Evolutionary conservation across 2,113 vertebrate genomes (phyloP).

Genomic region (Accipiter virgatus): DNA sequence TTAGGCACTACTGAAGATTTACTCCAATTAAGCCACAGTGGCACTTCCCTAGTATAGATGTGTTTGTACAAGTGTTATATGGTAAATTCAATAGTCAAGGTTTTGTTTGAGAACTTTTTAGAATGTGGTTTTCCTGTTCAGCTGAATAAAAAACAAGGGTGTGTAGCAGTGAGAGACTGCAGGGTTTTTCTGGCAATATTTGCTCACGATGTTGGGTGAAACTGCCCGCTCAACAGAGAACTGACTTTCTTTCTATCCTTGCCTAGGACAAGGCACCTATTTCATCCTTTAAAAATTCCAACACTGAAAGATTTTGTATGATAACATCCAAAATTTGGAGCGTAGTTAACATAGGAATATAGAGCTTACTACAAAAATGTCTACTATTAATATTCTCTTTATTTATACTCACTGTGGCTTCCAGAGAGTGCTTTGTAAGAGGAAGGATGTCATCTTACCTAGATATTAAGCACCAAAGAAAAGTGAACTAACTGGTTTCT

Average conservation of each 20-base stretch:
- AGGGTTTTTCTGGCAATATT: background rate
- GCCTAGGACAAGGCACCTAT: background rate
- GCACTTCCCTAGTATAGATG: background rate
- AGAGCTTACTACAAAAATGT: background rate
- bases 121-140: background rate
- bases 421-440: background rate
- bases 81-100: background rate
- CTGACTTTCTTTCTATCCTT: background rate
- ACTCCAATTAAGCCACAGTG: background rate
- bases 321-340: background rate
- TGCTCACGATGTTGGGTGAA: background rate
- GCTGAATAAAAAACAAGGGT: background rate
- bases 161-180: background rate
- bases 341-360: background rate
- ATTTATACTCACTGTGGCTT: background rate
- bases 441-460: background rate
- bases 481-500: background rate
- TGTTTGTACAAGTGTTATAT: background rate
- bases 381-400: background rate
- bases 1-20: background rate
- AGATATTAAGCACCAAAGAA: background rate
- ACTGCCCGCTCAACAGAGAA: background rate
- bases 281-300: background rate
- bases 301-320: background rate
- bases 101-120: background rate